phyloP scores from a whole-genome alignment of 2,888 invertebrate species.

The Nesidiocoris tenuis region DNA sequence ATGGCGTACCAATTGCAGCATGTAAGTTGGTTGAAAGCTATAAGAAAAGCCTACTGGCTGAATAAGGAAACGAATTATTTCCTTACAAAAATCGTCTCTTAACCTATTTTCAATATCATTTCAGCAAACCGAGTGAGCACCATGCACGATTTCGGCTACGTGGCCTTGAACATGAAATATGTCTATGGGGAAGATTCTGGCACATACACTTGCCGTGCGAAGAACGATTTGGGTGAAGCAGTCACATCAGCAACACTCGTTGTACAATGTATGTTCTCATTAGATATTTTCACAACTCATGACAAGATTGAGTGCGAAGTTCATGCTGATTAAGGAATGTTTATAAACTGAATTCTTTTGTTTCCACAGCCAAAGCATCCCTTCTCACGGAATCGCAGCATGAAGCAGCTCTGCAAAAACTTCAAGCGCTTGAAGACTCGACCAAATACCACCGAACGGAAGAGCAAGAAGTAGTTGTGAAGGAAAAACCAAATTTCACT shows the following conservation, averaged over 20 bases:
- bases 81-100: too few species aligned
- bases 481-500: conserved; percentile 80
- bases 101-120: conserved; percentile 48
- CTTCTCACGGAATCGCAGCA: conserved; percentile 86
- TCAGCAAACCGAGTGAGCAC: conserved; percentile 85
- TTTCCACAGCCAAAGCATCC: conserved; percentile 72
- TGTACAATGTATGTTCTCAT: conserved; percentile 71
- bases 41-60: too few species aligned
- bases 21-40: conserved; percentile 67
- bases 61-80: too few species aligned
- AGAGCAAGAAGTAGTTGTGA: conserved; percentile 72
- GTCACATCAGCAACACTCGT: conserved; percentile 89
- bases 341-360: too few species aligned
- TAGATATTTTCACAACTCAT: too few species aligned
- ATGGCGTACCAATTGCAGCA: conserved; percentile 86
- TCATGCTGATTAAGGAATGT: too few species aligned
- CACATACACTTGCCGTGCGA: conserved; percentile 90
- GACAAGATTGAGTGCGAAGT: too few species aligned
- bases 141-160: conserved; percentile 98
- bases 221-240: conserved; percentile 91
- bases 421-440: conserved; percentile 80
- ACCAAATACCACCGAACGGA: conserved; percentile 76
- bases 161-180: conserved; percentile 90
- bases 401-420: conserved; percentile 82
- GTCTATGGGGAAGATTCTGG: conserved; percentile 95